Conservation (phyloP, 2,797 vertebrate species). For the Sebastes goodei region DNA sequence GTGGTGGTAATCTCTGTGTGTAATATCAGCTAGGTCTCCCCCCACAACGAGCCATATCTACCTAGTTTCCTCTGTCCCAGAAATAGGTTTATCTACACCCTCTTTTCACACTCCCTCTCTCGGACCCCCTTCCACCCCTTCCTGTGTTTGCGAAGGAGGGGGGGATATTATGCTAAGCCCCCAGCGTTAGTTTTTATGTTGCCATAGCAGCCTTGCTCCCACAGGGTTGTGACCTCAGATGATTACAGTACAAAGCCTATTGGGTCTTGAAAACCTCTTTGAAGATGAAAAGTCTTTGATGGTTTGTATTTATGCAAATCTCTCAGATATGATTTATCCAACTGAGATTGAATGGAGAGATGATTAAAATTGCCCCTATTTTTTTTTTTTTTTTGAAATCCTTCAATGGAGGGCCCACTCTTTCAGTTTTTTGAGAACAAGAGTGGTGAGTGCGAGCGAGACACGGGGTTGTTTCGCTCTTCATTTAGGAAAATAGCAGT, state of each 20-base stretch:
- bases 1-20: conserved; percentile 61
- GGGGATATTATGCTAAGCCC: conserved; percentile 98
- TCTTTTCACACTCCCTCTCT: conserved; percentile 70
- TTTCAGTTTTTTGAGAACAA: conserved; percentile 88
- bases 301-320: conserved; percentile 99
- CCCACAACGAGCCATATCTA: conserved; percentile 55
- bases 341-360: conserved; percentile 99
- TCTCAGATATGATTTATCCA: conserved; percentile 99
- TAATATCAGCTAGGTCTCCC: conserved; percentile 58
- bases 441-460: conserved; percentile 83
- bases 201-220: conserved; percentile 99
- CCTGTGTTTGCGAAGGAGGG: conserved; percentile 67
- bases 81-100: conserved; percentile 79
- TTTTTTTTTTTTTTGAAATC: conserved; percentile 76
- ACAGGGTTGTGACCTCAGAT: conserved; percentile 99
- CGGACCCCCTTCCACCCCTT: conserved; percentile 50
- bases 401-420: conserved; percentile 93
- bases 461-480: conserved; percentile 85
- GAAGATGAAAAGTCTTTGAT: conserved; percentile 99
- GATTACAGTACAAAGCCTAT: conserved; percentile 99
- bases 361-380: conserved; percentile 99
- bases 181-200: conserved; percentile 99
- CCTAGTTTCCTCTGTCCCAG: conserved; percentile 67
- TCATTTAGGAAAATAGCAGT: conserved; percentile 87
- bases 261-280: conserved; percentile 99